A percentile compares a stretch with the other conserved stretches of the same genome.
phyloP scores from a whole-genome alignment of 2,888 invertebrate species.

The Diarsia mendica region DNA sequence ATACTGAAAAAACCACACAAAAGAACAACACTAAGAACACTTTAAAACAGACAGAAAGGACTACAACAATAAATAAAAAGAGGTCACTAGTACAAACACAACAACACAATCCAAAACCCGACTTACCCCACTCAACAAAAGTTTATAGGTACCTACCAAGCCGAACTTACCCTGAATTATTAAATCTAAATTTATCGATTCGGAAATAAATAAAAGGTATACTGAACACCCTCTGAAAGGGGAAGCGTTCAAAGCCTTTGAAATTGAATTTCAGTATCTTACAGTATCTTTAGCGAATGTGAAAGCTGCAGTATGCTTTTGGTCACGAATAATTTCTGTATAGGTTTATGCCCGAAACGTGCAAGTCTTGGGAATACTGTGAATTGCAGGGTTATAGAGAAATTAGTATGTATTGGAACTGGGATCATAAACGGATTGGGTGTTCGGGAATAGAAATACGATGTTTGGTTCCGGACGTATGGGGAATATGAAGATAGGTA shows the following conservation, averaged over 20 bases:
- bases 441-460: conserved; percentile 27
- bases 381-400: conserved; percentile 24
- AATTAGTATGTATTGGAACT: conserved; percentile 47
- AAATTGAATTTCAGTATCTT: conserved; percentile 64
- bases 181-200: conserved; percentile 65
- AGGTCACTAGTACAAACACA: conserved; percentile 25
- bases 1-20: neutral
- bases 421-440: conserved; percentile 27
- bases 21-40: neutral
- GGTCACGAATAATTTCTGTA: conserved; percentile 47
- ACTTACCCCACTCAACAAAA: conserved; percentile 33
- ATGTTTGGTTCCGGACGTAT: conserved; percentile 11
- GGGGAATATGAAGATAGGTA: neutral
- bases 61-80: conserved; percentile 11
- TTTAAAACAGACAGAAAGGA: neutral
- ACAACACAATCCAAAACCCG: conserved; percentile 14
- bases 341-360: conserved; percentile 39
- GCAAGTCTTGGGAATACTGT: conserved; percentile 28
- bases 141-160: conserved; percentile 33
- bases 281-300: conserved; percentile 28
- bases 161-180: conserved; percentile 57
- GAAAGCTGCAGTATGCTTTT: conserved; percentile 49
- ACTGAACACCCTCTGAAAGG: conserved; percentile 52
- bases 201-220: conserved; percentile 65
- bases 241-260: conserved; percentile 56